Evolutionary conservation across 2,797 vertebrate species (phyloP).

Genomic region (Crax fasciolata): DNA sequence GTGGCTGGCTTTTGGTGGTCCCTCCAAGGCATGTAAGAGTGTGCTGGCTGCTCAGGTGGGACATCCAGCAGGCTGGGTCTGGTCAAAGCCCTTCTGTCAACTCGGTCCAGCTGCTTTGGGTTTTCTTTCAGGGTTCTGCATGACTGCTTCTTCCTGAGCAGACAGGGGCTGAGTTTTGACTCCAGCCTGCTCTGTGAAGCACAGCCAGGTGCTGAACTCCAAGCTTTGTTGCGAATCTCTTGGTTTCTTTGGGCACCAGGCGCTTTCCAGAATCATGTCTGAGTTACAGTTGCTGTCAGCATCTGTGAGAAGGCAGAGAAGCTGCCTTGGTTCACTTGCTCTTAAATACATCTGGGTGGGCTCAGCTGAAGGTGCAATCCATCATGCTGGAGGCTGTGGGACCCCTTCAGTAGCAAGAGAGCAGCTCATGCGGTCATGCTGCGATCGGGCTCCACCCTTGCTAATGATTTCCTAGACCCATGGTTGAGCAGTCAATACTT

Average conservation of each 20-base stretch:
- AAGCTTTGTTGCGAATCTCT: background rate
- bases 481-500: background rate
- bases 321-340: background rate
- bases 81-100: background rate
- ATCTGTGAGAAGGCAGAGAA: background rate
- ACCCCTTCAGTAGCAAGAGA: background rate
- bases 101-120: background rate
- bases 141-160: background rate
- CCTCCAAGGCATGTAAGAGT: background rate
- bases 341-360: background rate
- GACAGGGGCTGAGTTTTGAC: background rate
- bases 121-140: background rate
- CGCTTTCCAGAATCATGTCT: accelerated
- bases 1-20: background rate
- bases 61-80: background rate
- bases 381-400: background rate
- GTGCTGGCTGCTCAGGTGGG: background rate
- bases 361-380: background rate
- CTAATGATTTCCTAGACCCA: background rate
- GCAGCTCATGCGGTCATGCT: accelerated
- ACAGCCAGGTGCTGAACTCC: background rate
- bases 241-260: background rate
- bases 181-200: background rate
- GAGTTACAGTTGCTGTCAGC: background rate
- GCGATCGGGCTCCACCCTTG: background rate